Base-by-base conservation (phyloP, 2,113 vertebrate genomes). In the Plectropomus leopardus region DNA sequence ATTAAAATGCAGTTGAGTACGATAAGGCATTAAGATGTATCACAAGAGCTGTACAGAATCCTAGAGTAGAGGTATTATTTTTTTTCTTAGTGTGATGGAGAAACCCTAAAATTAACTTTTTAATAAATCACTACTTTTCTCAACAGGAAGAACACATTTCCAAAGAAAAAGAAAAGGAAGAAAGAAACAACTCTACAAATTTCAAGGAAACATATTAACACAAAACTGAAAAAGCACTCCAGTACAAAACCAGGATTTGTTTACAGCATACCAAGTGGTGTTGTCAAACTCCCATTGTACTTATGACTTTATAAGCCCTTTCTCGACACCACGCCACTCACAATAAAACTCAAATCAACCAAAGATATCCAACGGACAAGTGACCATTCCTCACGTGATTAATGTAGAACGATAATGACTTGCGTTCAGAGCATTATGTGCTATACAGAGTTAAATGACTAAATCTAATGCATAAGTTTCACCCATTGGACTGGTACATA, bases 21-120 rank as follows among this genome's bases (percentile, higher is more conserved):
- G 86, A 94, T 95, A 94, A 94, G 95, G 95, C 95, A 95, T 94
- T 94, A 92, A 94, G 94, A 95, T 94, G 93, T 94, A 91, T 93
- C 92, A 93, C 85, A 93, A 94, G 92, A 92, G 92, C 92, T 94
- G 91, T 94, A 94, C 94, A 94, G 86, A 92, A 91, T 93, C 88
- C 93, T 93, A 93, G 82, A 93, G 90, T 86, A 94, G 95, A 95
- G 94, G 94, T 94, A 95, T 94, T 91, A 92, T 89, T 88, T 86
- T 73, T 40, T 88, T 88, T 89, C 69, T 93, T 88, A 91, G 79
- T 91, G 89, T 94, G 71, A 93, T 85, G 92, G 81, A 86, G 73
- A 78, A 87, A 84, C 88, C 53, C 79, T 92, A 90, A 91, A 90
- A 94, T 81, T 79, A 88, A 85, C 28, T 73, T 74, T 76, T 72